phyloP scores from a whole-genome alignment of 2,888 invertebrate genomes.

The Zele albiditarsus region DNA sequence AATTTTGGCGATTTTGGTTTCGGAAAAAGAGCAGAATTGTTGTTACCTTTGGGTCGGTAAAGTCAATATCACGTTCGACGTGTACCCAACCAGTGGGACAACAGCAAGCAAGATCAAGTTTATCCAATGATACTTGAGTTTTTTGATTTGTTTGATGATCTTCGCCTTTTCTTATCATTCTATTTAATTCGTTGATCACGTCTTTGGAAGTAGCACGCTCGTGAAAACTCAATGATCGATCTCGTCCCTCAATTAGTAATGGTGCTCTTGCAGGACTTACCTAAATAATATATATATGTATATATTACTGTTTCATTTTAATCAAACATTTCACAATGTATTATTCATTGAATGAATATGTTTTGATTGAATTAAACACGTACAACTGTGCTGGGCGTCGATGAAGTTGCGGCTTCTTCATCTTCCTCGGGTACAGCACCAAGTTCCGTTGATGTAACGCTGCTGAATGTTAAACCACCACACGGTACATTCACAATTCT shows the following conservation, averaged over 20 bases:
- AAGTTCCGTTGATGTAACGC: slow-evolving; percentile 68
- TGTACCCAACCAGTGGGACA: slow-evolving; percentile 87
- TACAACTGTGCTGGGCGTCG: slow-evolving; percentile 83
- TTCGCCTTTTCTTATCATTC: slow-evolving; percentile 77
- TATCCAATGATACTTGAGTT: slow-evolving; percentile 63
- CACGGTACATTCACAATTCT: slow-evolving; percentile 55
- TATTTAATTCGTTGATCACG: slow-evolving; percentile 84
- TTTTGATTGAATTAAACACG: slow-evolving; percentile 61
- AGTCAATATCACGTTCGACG: slow-evolving; percentile 84
- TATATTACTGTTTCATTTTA: slow-evolving; percentile 4
- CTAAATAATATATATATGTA: slow-evolving; percentile 47
- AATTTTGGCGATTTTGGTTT: too few species aligned
- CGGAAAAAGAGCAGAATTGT: too few species aligned
- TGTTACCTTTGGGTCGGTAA: slow-evolving; percentile 84
- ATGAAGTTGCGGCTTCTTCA: slow-evolving; percentile 78
- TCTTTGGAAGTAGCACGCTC: slow-evolving; percentile 84
- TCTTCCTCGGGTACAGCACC: slow-evolving; percentile 80
- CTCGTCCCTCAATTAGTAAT: slow-evolving; percentile 64
- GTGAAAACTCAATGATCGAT: slow-evolving; percentile 81
- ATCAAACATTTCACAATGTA: neutral
- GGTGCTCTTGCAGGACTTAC: slow-evolving; percentile 66
- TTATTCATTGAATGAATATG: neutral
- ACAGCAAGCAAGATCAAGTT: slow-evolving; percentile 79
- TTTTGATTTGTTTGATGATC: slow-evolving; percentile 67
- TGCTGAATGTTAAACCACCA: slow-evolving; percentile 42